These are phyloP conservation scores for Chionomys nivalis DNA, from an alignment of 2,113 vertebrate species.

Conservation along the genomic window DNA sequence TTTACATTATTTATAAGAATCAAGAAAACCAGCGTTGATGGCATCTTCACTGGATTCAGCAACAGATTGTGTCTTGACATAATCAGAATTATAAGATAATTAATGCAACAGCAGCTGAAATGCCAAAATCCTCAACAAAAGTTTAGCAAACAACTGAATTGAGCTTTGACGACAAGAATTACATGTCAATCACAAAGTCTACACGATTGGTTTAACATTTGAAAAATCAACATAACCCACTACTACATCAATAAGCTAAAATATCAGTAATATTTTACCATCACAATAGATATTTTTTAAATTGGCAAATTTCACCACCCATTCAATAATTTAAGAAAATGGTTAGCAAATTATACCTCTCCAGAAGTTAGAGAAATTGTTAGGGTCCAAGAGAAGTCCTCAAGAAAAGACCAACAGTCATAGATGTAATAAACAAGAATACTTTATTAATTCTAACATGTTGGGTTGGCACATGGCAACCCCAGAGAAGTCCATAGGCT, in stretches of 20 bases:
- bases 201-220: background rate
- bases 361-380: background rate
- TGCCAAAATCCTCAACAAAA: background rate
- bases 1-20: background rate
- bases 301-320: background rate
- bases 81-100: background rate
- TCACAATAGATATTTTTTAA: background rate
- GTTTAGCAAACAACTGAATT: background rate
- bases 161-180: background rate
- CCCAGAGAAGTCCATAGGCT: no score
- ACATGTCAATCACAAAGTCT: background rate
- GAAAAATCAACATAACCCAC: background rate
- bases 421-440: no score
- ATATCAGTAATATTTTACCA: background rate
- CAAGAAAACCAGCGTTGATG: background rate
- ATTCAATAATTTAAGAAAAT: background rate
- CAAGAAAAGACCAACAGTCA: no score
- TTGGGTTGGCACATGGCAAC: no score
- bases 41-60: conserved; percentile 25
- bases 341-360: background rate
- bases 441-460: no score
- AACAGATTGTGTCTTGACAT: background rate
- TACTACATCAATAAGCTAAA: background rate
- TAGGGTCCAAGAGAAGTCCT: no score
- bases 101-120: background rate